These are phyloP conservation scores for Abramis brama DNA, from an alignment of 2,113 vertebrate species.

Conservation along the genomic window DNA sequence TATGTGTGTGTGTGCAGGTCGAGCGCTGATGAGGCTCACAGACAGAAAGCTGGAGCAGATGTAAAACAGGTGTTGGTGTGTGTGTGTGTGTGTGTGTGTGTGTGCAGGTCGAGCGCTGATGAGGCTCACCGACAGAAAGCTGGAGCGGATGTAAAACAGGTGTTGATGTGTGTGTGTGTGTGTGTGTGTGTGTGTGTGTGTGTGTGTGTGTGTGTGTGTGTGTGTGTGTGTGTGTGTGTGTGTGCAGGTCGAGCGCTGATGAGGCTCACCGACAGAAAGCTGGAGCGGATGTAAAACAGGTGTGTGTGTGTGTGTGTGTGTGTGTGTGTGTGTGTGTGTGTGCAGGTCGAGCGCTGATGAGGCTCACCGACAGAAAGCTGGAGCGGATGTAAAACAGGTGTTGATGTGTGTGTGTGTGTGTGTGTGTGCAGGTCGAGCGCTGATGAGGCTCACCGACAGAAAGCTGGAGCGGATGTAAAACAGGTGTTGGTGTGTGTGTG, in stretches of 20 bases:
- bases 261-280: constrained; percentile 78
- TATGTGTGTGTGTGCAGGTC: neutral
- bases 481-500: too few species aligned
- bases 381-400: too few species aligned
- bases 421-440: neutral
- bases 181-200: constrained; percentile 61
- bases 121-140: too few species aligned
- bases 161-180: too few species aligned
- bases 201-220: too few species aligned
- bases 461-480: constrained; percentile 98
- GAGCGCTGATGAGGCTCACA: too few species aligned
- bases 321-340: neutral
- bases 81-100: neutral
- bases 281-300: constrained; percentile 94
- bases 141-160: too few species aligned
- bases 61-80: too few species aligned
- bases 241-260: neutral
- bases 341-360: neutral
- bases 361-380: constrained; percentile 81
- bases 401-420: neutral
- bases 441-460: constrained; percentile 64
- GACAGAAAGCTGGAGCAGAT: too few species aligned
- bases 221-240: neutral
- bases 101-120: too few species aligned
- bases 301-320: neutral